Percentiles rank a stretch among this genome's conserved stretches.
Evolutionary conservation across 1,140 invertebrate species (phyloP).

Genomic region (Adoxophyes honmai): DNA sequence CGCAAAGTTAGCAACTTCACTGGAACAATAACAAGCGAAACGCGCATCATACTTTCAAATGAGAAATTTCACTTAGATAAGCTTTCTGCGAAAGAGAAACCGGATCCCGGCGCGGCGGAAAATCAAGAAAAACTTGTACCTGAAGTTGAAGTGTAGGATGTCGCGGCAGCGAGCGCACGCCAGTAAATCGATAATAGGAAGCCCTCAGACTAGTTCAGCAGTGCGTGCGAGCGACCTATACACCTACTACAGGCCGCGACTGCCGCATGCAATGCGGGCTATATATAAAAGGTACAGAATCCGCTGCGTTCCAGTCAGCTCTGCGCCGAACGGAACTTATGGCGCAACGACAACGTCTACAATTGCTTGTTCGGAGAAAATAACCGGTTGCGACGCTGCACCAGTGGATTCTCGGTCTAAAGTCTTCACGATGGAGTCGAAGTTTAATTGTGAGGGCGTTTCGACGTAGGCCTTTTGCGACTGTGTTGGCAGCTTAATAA

Average conservation of each 20-base stretch:
- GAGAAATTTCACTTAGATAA: conserved; percentile 52
- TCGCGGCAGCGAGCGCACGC: conserved; percentile 42
- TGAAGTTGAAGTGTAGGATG: conserved; percentile 50
- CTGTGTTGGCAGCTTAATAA: conserved; percentile 56
- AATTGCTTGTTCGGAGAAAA: conserved; percentile 61
- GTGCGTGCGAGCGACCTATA: conserved; percentile 74
- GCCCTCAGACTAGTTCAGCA: conserved; percentile 74
- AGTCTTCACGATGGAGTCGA: conserved; percentile 27
- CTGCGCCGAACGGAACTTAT: conserved; percentile 53
- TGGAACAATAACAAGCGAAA: conserved; percentile 57
- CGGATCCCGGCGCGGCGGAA: conserved; percentile 38
- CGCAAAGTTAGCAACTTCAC: conserved; percentile 20
- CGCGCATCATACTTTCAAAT: conserved; percentile 47
- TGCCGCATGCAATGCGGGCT: conserved; percentile 68
- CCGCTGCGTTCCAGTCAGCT: conserved; percentile 42
- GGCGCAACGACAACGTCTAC: conserved; percentile 56
- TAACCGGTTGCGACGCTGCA: conserved; percentile 50
- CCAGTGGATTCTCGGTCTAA: conserved; percentile 36
- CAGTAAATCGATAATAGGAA: conserved; percentile 74
- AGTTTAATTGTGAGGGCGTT: conserved; percentile 26
- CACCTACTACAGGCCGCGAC: conserved; percentile 52
- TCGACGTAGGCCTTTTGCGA: conserved; percentile 60
- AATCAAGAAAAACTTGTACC: conserved; percentile 46
- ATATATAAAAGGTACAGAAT: conserved; percentile 57
- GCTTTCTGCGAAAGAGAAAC: conserved; percentile 57